Base-by-base conservation (phyloP, 2,888 invertebrate species). In the Dasysyrphus albostriatus region DNA sequence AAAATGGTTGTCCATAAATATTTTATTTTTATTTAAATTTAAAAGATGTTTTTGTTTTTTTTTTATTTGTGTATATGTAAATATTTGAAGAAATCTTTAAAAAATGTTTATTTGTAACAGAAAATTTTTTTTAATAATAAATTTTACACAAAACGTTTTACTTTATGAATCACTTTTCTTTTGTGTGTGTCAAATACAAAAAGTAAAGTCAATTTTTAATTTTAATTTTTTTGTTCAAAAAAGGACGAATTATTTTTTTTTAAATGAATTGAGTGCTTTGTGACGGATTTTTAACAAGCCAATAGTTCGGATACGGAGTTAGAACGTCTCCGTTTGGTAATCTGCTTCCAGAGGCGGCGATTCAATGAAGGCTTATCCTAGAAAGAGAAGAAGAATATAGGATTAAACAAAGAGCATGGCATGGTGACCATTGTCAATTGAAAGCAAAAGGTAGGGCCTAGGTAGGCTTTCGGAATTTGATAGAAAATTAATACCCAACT, bases 281-380 rank as follows among this genome's bases (percentile, higher is more conserved):
- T 69, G 54, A 69, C 54, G 69, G 69, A 69, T 39, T 89, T 54
- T 89, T 92, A 92, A 89, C 92, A 91, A 82, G 92, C 92, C 84
- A 91, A 90, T 82, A 92, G 90, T 88, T 93, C 93, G 82, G 92
- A 92, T 59, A 93, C 91, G 79, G 93, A 92, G 88, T 91, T 91
- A 84, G 95, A 94, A 90, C 95, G 95, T 89, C 95, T 94, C 92
- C 96, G 94, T 93, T 95, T 95, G 89, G 95, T 95, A 90, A 96
- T 94, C 92, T 96, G 96, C 93, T 96, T 96, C 96, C 96, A 96
- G 92, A 96, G 96, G 90, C 96, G 94, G 91, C 96, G 95, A 92
- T 96, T 96, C 92, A 96, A 93, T 91, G 95, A 95, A 91, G 95
- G 95, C 92, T 95, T 96, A 91, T 96, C 96, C 96, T 96, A 93